Evolutionary conservation across 2,797 vertebrate genomes (phyloP), one percentile per base, ranked within the genome.

Genomic region (Hephaestus fuliginosus): DNA sequence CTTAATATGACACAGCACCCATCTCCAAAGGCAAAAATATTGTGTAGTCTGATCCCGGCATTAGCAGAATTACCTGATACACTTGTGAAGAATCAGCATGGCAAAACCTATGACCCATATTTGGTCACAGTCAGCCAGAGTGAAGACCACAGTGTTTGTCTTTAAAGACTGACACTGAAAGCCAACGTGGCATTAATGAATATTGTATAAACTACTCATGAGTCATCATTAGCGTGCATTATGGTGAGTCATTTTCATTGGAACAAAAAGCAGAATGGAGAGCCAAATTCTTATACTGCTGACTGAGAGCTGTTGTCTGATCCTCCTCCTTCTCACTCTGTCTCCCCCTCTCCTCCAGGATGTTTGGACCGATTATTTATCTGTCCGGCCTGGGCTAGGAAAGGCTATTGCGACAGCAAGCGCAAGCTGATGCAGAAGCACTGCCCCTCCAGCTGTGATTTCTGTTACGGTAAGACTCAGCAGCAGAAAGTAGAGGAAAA

Each of bases 371-470:
- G 97, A 68, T 91, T 98, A 56, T 96, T 97, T 11, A 96, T 96
- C 93, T 99, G 98, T 81, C 93, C 96, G 0, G 84, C 96, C 0
- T 99, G 98, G 98, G 96, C 97, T 5, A 94, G 91, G 2, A 97
- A 95, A 88, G 98, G 98, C 1, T 98, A 97, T 85, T 99, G 98
- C 5, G 94, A 96, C 69, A 95, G 94, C 68, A 97, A 97, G 63
- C 95, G 89, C 80, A 95, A 90, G 86, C 86, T 99, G 80, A 99
- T 99, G 98, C 97, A 98, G 93, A 98, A 98, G 91, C 96, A 99
- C 88, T 99, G 98, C 81, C 98, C 98, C 0, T 95, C 95, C 86
- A 97, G 97, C 95, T 99, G 98, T 30, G 97, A 99, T 93, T 99
- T 99, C 95, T 99, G 98, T 94, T 97, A 97, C 0, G 97, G 98